phyloP scores from a whole-genome alignment of 2,113 vertebrate species.

The Oceanites oceanicus region DNA sequence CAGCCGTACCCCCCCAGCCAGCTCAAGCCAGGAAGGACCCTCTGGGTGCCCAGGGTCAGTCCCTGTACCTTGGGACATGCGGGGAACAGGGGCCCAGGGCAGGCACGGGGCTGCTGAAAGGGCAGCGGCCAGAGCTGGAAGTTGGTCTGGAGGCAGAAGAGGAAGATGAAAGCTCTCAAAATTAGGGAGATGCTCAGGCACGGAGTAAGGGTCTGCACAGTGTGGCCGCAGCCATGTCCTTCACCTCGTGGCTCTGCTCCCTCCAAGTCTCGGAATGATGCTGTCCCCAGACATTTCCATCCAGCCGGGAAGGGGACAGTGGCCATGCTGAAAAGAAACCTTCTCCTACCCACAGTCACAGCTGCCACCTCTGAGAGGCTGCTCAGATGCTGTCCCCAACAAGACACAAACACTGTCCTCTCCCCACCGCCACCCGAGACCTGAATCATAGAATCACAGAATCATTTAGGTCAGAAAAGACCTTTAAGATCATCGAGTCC shows the following conservation, averaged over 20 bases:
- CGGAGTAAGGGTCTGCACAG: rapidly evolving
- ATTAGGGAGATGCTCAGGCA: background rate
- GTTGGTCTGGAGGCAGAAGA: background rate
- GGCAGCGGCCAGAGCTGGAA: background rate
- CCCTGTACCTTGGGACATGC: rapidly evolving
- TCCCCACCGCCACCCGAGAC: rapidly evolving
- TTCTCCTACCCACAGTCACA: rapidly evolving
- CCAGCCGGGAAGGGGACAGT: background rate
- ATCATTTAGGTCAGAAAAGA: too few relatives aligned
- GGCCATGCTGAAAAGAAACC: background rate
- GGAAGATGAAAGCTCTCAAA: background rate
- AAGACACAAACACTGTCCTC: too few relatives aligned
- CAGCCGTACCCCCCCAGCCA: background rate
- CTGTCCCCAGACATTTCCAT: background rate
- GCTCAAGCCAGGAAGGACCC: background rate
- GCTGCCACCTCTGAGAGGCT: background rate
- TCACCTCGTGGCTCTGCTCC: background rate
- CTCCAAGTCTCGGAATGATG: rapidly evolving
- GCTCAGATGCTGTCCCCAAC: background rate
- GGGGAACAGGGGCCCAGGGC: background rate
- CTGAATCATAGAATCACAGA: too few relatives aligned
- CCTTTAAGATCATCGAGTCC: too few relatives aligned
- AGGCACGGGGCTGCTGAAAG: background rate
- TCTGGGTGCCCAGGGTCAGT: background rate
- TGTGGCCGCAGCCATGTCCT: background rate